These are phyloP conservation scores for Gopherus flavomarginatus DNA, from an alignment of 2,113 vertebrate genomes.

Conservation along the genomic window DNA sequence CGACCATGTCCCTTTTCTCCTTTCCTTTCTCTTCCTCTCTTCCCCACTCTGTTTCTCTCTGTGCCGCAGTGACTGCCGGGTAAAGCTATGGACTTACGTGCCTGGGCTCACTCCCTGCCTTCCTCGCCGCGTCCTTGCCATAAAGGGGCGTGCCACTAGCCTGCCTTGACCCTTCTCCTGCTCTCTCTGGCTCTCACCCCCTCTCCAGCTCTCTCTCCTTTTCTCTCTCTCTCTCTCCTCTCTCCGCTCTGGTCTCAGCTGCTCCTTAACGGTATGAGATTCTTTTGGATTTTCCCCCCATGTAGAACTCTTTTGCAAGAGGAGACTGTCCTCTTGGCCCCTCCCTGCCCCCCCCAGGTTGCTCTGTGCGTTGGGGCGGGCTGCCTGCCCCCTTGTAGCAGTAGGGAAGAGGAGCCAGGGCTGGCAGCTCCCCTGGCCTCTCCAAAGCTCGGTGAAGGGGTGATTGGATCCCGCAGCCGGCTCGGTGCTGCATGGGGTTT, in stretches of 20 bases:
- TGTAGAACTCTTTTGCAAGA: slow-evolving; percentile 38
- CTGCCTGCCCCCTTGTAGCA: slow-evolving; percentile 32
- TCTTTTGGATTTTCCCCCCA: slow-evolving; percentile 64
- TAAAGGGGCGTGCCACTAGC: slow-evolving; percentile 98
- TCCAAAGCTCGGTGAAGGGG: not conserved
- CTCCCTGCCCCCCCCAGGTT: fast-evolving
- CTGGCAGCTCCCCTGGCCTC: not conserved
- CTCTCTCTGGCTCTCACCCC: slow-evolving; percentile 67
- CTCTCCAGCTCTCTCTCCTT: slow-evolving; percentile 60
- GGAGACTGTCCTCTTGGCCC: not conserved
- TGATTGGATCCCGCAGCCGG: not conserved
- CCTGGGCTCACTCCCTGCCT: slow-evolving; percentile 98
- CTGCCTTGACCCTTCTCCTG: slow-evolving; percentile 88
- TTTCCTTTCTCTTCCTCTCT: slow-evolving; percentile 60
- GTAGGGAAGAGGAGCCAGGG: not conserved
- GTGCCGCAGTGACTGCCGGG: slow-evolving; percentile 93
- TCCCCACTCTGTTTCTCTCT: slow-evolving; percentile 51
- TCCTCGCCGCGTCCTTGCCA: slow-evolving; percentile 97
- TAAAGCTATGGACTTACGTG: slow-evolving; percentile 99
- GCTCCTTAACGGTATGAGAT: slow-evolving; percentile 84
- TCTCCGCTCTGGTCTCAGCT: slow-evolving; percentile 79
- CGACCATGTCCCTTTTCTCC: slow-evolving; percentile 68
- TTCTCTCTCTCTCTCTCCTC: slow-evolving; percentile 34
- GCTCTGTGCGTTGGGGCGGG: not conserved
- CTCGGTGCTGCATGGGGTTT: not conserved